Base-by-base conservation (phyloP, 92 coral and sea anemone species). In the Palythoa grandiflora region DNA sequence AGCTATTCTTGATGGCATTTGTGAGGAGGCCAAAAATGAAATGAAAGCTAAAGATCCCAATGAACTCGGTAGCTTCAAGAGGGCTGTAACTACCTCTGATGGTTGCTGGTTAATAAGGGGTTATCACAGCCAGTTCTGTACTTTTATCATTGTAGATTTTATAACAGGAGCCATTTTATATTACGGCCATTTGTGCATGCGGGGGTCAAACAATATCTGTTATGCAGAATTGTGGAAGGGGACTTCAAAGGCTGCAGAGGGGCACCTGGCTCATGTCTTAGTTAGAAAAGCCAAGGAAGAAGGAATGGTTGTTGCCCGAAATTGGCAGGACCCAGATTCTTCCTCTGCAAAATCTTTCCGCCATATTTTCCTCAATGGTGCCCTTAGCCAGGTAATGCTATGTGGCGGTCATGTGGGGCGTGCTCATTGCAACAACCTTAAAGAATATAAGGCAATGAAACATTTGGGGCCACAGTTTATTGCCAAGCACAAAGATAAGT, bases 281-380 rank as follows among this genome's bases (percentile, higher is more conserved):
- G 1, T 57, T 57, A 57, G 17, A 13, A 57, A 57, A 57, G 65
- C 65, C 12, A 57, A 57, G 65, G 65, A 57, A 13, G 65, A 57
- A 57, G 65, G 65, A 9, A 57, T 57, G 20, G 16, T 57, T 57
- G 20, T 57, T 57, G 65, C 65, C 17, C 65, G 17, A 57, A 57
- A 57, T 57, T 86, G 89, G 89, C 89, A 86, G 51, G 89, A 86
- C 76, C 86, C 89, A 3, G 73, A 76, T 83, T 86, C 65, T 57
- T 57, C 65, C 20, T 57, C 65, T 9, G 65, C 65, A 57, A 57
- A 57, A 13, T 57, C 16, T 10, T 57, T 57, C 65, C 65, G 65
- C 17, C 65, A 57, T 57, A 57, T 57, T 57, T 57, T 57, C 16
- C n/a, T 2, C 12, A 5, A 57, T 83, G 40, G 83, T 53, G 59